These are phyloP conservation scores for Venusia cambrica DNA, from an alignment of 2,888 invertebrate species.

Conservation along the genomic window DNA sequence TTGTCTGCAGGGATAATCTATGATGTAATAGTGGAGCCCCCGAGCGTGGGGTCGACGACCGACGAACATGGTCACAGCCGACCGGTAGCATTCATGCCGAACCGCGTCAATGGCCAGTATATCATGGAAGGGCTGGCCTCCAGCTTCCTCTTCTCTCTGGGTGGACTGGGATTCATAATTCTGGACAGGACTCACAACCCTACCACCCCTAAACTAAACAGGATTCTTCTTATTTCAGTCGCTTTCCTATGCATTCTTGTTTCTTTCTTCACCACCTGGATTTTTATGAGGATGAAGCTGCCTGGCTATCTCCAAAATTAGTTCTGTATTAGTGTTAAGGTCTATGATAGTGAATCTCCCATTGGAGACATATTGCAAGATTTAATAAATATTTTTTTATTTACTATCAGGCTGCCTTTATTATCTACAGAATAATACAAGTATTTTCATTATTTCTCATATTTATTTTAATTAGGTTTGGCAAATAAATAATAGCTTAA, in stretches of 20 bases:
- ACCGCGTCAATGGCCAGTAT: constrained; percentile 98
- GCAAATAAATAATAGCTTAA: constrained; percentile 8
- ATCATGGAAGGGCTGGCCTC: constrained; percentile 99
- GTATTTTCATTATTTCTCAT: not conserved
- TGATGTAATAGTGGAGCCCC: constrained; percentile 99
- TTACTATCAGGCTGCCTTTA: too few relatives aligned
- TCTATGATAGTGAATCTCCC: constrained; percentile 21
- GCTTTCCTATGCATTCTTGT: constrained; percentile 96
- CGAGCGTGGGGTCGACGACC: constrained; percentile 98
- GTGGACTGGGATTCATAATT: constrained; percentile 97
- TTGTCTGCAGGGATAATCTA: constrained; percentile 94
- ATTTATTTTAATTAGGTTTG: constrained; percentile 13
- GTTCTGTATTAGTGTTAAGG: constrained; percentile 35
- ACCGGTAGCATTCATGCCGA: constrained; percentile 99
- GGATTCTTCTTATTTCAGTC: constrained; percentile 92
- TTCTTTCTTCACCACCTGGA: constrained; percentile 97
- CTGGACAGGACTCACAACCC: constrained; percentile 97
- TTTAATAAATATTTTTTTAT: constrained; percentile 60
- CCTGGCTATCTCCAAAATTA: constrained; percentile 89
- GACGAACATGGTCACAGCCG: constrained; percentile 98
- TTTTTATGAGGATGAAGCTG: constrained; percentile 99
- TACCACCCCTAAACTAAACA: constrained; percentile 92
- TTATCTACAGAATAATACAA: too few relatives aligned
- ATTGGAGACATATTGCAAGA: constrained; percentile 43
- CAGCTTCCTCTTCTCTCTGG: constrained; percentile 97